These are phyloP conservation scores for Psettodes erumei DNA, from an alignment of 2,113 vertebrate genomes.

Conservation along the genomic window DNA sequence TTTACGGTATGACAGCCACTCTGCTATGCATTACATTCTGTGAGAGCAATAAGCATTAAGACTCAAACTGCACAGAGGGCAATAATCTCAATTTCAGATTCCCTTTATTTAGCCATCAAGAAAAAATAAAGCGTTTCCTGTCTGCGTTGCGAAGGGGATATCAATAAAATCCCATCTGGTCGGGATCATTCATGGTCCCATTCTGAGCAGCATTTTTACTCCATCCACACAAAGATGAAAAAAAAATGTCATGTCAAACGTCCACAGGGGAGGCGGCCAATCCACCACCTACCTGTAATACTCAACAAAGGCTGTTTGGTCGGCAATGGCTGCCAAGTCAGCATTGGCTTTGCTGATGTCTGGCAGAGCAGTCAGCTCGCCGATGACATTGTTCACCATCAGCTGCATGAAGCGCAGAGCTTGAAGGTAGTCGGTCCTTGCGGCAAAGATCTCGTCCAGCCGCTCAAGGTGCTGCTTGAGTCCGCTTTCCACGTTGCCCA, in stretches of 20 bases:
- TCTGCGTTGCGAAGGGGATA: conserved; percentile 47
- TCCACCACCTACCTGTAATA: conserved; percentile 88
- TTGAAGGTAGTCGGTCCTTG: conserved; percentile 86
- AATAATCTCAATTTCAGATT: conserved; percentile 62
- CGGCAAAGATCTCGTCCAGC: conserved; percentile 90
- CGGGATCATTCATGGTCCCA: conserved; percentile 24
- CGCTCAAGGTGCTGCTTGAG: conserved; percentile 88
- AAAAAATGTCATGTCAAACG: conserved; percentile 24
- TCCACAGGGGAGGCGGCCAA: not conserved
- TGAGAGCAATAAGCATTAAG: conserved; percentile 17
- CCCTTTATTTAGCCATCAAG: conserved; percentile 63
- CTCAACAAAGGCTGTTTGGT: conserved; percentile 82
- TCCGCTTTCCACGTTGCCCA: conserved; percentile 80
- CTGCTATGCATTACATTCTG: conserved; percentile 30
- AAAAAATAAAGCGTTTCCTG: conserved; percentile 63
- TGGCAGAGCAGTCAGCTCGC: conserved; percentile 87
- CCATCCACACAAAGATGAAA: conserved; percentile 20
- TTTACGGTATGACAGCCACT: conserved; percentile 50
- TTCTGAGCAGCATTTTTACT: conserved; percentile 36
- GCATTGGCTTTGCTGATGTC: conserved; percentile 79
- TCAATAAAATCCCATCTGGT: conserved; percentile 62
- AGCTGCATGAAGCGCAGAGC: conserved; percentile 88
- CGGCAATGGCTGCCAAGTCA: conserved; percentile 81
- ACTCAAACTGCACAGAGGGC: conserved; percentile 34
- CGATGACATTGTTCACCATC: conserved; percentile 84